Evolutionary conservation across 2,888 invertebrate genomes (phyloP), one percentile per base, ranked within the genome.

Genomic region (Nipponacmea schrenckii): DNA sequence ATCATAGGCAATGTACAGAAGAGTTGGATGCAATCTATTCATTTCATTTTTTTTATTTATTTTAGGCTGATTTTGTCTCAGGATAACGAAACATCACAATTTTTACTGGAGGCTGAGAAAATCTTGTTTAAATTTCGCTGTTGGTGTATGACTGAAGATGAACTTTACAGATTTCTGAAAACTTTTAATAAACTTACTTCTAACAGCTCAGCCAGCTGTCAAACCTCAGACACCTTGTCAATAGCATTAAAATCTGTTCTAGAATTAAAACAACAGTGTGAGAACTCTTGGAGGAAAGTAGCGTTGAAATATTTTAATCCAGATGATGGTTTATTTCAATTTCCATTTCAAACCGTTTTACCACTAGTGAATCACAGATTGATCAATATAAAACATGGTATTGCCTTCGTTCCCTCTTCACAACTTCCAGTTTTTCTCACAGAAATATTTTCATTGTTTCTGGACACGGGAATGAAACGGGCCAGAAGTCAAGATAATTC

Each of bases 261-360:
- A 24, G 20, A 50, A 14, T 64, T 26, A 10, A 70, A 71, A 50
- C 69, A 50, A 67, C 31, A 65, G 44, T 71, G 65, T 17, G 64
- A 62, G 14, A 63, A 65, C 2, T 71, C 71, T 1, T 81, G 81
- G 83, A 76, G 74, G 62, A 70, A 69, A 8, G 74, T 81, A 8
- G 77, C 80, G 0, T 70, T 68, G 2, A 67, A 71, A 45, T 83
- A 83, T 75, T 56, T 80, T n/a, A 67, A 73, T n/a, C 66, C 68
- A n/a, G 46, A 67, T 4, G 62, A 26, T 27, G 46, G 64, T 1
- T 86, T 74, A 79, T 85, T 91, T 71, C 77, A 87, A 84, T 88
- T 93, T 64, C 90, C 91, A 76, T 93, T 93, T 81, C 90, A 89
- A 73, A 86, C 91, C 76, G 91, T 92, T 76, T 88, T 91, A 24